Base-by-base conservation (phyloP, 2,797 vertebrate genomes). In the Carduelis carduelis region DNA sequence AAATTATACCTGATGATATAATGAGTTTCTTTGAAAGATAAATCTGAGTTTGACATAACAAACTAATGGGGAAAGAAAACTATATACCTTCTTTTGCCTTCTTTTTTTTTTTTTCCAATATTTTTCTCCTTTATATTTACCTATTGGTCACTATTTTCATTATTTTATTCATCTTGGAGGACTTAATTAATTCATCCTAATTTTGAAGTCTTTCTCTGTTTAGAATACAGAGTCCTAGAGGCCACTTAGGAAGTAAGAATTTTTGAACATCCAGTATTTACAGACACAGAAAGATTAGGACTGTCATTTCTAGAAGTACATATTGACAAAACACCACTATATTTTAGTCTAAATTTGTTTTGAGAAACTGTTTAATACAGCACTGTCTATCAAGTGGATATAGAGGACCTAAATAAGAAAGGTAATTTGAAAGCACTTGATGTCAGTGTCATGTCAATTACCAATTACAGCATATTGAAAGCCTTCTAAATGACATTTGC, bases 261-360 rank as follows among this genome's bases (percentile, higher is more conserved):
- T 39, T 79, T 78, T 95, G 60, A 96, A 93, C 28, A 97, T 86
- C 52, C 60, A 75, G 90, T 97, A 89, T 96, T 49, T 76, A 14
- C 34, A 95, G 89, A 76, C 69, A 87, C 52, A 79, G n/a, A 77
- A 93, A 96, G 64, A 97, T 96, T 93, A 96, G 87, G 97, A 87
- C 61, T 97, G 96, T 90, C 96, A 95, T 90, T 93, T 94, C 30
- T 66, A 91, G 83, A 96, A 83, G 59, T 68, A 53, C 11, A 66
- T 91, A 78, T 90, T 96, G 96, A 95, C 84, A 96, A 87, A 92
- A 97, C 95, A 93, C 50, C 84, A 37, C 27, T 94, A 64, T 57
- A 90, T 96, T 94, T 81, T 46, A 94, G 70, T 86, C 63, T 97
- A 94, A 95, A 96, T 96, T 96, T 96, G 46, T 93, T 97, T 95